Evolutionary conservation across 1,140 invertebrate genomes (phyloP), one percentile per base, ranked within the genome.

Genomic region (Spodoptera frugiperda): DNA sequence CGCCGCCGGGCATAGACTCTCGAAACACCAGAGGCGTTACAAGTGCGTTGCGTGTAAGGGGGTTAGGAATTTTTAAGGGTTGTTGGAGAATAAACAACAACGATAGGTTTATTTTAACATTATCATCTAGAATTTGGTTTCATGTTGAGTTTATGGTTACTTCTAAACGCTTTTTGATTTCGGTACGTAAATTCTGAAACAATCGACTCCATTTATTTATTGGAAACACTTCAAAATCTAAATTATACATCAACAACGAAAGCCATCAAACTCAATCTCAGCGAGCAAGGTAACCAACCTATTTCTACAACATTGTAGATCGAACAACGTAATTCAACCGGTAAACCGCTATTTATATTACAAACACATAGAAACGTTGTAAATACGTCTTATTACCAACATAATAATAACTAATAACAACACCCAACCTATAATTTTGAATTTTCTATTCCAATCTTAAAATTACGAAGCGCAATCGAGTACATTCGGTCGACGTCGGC

Each of bases 391-490:
- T 48, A 76, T 80, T 71, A 80, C 30, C 15, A 39, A 54, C 55
- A 44, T 57, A n/a, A 48, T 79, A 81, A 79, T 81, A 80, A 77
- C 73, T 77, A 78, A 79, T 82, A 72, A 79, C 51, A 15, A 21
- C 57, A 78, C 75, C 65, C 39, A 77, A 85, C 72, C 65, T 57
- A 81, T 86, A 84, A 88, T 85, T 82, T 84, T 46, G 74, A 83
- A 83, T 85, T 87, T 89, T 84, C 87, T 82, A 86, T 88, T 86
- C 78, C 82, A 86, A 88, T 89, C 86, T 85, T 65, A 49, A 82
- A 85, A 88, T 86, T 83, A 84, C 75, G 70, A 71, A 70, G 53
- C 68, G 67, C 46, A 33, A 81, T 82, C 76, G 59, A 33, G 75
- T 77, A 59, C 44, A 48, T 57, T 54, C 21, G 63, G 51, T 78